phyloP scores from a whole-genome alignment of 1,140 invertebrate genomes.

The Drosophila malerkotliana region DNA sequence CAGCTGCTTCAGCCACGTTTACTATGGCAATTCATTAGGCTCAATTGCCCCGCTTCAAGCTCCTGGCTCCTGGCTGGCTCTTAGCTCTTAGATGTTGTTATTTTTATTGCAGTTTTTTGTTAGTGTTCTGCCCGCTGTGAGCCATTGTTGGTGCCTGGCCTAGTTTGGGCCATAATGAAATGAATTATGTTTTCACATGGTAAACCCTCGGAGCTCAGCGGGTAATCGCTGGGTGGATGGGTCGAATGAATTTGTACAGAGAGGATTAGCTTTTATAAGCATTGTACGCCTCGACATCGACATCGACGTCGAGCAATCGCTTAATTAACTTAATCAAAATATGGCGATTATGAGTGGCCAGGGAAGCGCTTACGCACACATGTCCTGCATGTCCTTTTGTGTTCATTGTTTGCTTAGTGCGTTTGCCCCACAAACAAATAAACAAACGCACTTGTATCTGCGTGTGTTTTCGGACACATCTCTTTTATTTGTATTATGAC shows the following conservation, averaged over 20 bases:
- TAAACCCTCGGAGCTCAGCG: constrained; percentile 64
- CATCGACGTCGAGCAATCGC: constrained; percentile 56
- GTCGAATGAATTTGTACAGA: neutral
- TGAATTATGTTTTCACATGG: constrained; percentile 72
- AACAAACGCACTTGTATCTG: constrained; percentile 28
- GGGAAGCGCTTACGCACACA: neutral
- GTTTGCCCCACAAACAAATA: constrained; percentile 68
- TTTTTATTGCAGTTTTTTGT: constrained; percentile 32
- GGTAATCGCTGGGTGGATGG: constrained; percentile 49
- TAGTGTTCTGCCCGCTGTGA: constrained; percentile 43
- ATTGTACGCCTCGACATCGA: constrained; percentile 37
- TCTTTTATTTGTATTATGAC: constrained; percentile 75
- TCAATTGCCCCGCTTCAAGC: constrained; percentile 48
- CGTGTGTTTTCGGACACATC: constrained; percentile 22
- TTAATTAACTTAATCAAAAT: constrained; percentile 82
- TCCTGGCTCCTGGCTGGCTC: constrained; percentile 5
- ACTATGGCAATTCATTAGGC: constrained; percentile 74
- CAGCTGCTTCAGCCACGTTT: constrained; percentile 57
- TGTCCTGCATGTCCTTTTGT: constrained; percentile 52
- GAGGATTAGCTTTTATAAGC: constrained; percentile 55
- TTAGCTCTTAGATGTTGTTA: constrained; percentile 22
- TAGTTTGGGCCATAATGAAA: constrained; percentile 67
- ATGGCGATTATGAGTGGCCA: constrained; percentile 60
- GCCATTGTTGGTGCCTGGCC: constrained; percentile 53
- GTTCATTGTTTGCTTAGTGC: constrained; percentile 52